Evolutionary conservation across 2,888 invertebrate genomes (phyloP).

Genomic region (Drosophila dives): DNA sequence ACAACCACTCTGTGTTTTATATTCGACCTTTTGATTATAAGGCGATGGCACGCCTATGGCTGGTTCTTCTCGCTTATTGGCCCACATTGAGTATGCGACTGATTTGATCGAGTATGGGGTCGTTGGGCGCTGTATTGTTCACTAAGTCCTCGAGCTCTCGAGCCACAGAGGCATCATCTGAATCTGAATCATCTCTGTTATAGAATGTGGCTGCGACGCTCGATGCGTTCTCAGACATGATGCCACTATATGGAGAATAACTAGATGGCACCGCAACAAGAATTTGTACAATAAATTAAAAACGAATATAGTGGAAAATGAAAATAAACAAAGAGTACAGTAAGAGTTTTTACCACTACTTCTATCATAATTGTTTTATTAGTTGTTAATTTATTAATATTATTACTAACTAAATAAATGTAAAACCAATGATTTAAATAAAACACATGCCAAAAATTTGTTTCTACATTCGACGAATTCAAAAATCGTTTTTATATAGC

Average conservation of each 20-base stretch:
- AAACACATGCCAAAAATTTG: slow-evolving; percentile 12
- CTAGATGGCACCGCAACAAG: slow-evolving; percentile 50
- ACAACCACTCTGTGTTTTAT: slow-evolving; percentile 32
- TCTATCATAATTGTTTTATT: slow-evolving; percentile 7
- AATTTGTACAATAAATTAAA: slow-evolving; percentile 48
- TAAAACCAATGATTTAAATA: slow-evolving; percentile 18
- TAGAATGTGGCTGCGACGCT: slow-evolving; percentile 46
- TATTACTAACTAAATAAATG: slow-evolving; percentile 9
- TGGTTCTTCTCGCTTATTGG: slow-evolving; percentile 30
- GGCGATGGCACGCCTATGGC: slow-evolving; percentile 51
- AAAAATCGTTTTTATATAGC: slow-evolving; percentile 12
- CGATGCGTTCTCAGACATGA: slow-evolving; percentile 41
- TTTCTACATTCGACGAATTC: slow-evolving; percentile 13
- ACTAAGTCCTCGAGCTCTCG: slow-evolving; percentile 48
- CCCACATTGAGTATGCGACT: slow-evolving; percentile 38
- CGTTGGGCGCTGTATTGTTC: slow-evolving; percentile 41
- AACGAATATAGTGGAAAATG: slow-evolving; percentile 59
- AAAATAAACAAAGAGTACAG: slow-evolving; percentile 69
- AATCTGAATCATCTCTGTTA: slow-evolving; percentile 68
- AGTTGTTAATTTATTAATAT: slow-evolving; percentile 18
- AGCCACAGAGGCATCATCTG: slow-evolving; percentile 60
- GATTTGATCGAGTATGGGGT: slow-evolving; percentile 62
- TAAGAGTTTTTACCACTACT: slow-evolving; percentile 31
- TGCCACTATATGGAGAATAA: slow-evolving; percentile 47
- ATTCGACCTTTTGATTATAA: slow-evolving; percentile 46